Conservation (phyloP, 2,797 vertebrate genomes). For the Chaunax sp. region DNA sequence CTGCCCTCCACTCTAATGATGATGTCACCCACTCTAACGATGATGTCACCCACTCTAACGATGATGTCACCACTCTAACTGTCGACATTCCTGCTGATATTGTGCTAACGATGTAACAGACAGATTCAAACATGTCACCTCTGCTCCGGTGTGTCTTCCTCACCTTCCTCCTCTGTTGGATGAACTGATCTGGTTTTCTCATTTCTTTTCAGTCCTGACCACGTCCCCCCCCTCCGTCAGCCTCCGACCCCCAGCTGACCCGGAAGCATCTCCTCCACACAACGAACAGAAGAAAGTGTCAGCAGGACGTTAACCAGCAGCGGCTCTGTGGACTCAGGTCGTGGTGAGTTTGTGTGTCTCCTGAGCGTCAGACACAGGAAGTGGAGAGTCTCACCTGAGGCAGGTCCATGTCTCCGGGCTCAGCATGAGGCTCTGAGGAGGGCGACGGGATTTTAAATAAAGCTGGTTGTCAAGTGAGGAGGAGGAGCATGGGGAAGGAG, state of each 20-base stretch:
- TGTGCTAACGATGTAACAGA: too few relatives aligned
- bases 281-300: conserved; percentile 2
- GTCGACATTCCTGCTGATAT: too few relatives aligned
- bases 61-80: too few relatives aligned
- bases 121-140: too few relatives aligned
- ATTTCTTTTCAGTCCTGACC: conserved; percentile 25
- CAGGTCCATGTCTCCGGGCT: conserved; percentile 23
- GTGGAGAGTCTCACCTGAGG: conserved; percentile 47
- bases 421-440: conserved; percentile 71
- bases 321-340: too few relatives aligned
- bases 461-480: conserved; percentile 21
- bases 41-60: too few relatives aligned
- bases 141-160: too few relatives aligned
- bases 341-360: neutral
- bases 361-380: conserved; percentile 13
- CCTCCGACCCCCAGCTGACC: too few relatives aligned
- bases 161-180: too few relatives aligned
- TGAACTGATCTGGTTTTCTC: conserved; percentile 56
- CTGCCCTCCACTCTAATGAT: too few relatives aligned
- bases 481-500: conserved; percentile 82
- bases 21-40: too few relatives aligned
- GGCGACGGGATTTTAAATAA: conserved; percentile 11
- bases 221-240: neutral
- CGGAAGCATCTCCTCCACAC: conserved; percentile 35
- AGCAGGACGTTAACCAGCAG: conserved; percentile 35